Evolutionary conservation across 1,140 invertebrate species (phyloP), one percentile per base, ranked within the genome.

Genomic region (Mesaphorura yosii): DNA sequence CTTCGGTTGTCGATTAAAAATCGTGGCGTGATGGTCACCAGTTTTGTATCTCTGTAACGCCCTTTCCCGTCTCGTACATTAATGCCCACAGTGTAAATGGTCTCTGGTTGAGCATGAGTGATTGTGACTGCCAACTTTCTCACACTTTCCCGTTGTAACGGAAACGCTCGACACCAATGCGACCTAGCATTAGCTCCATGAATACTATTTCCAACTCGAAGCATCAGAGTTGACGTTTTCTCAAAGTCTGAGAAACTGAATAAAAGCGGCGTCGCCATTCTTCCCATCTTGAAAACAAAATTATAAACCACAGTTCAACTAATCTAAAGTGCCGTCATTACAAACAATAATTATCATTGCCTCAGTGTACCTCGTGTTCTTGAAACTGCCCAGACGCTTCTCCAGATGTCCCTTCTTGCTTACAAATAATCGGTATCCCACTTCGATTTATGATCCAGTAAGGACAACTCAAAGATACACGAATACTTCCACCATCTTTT

Each of bases 401-500:
- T 2, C 70, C 64, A 4, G 73, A 74, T 12, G 78, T 78, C 7
- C 87, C 88, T 68, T 94, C 90, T 72, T 96, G 92, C 64, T 82
- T 79, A 67, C 94, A 92, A 20, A 97, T 82, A n/a, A 98, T 68
- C 1, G 93, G 91, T 34, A 98, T 73, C 0, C 92, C 93, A 15
- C 88, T 90, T 69, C 87, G 87, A 69, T 98, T 98, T 25, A 98
- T 79, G 58, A 98, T 80, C 93, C 94, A 98, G 71, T 86, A 95
- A 1, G 85, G 83, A 20, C 88, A 84, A 54, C 78, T 84, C 15
- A 96, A 75, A 40, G 78, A 57, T 56, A 75, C 78, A 71, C 76
- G 77, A 10, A 81, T 67, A 14, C 75, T 73, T 17, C 73, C 73
- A 46, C 78, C 77, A 54, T 73, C 69, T 56, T 68, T 65, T 15